Evolutionary conservation across 2,888 invertebrate species (phyloP), one percentile per base, ranked within the genome.

Genomic region (Heliconius erato): DNA sequence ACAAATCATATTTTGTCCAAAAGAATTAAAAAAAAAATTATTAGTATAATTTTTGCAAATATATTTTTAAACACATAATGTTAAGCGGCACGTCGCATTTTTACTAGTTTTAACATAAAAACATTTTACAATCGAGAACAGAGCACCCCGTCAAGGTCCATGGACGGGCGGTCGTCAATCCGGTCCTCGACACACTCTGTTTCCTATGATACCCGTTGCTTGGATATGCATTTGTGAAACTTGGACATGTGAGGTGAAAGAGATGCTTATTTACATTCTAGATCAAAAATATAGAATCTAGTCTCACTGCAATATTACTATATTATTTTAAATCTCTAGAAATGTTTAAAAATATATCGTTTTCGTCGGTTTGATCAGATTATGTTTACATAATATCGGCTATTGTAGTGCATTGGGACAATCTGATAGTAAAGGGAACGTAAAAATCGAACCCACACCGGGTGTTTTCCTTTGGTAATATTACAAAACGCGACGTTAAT

Each of bases 161-260:
- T 87, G 88, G 87, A 84, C 88, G 86, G 83, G 85, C 88, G 90
- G 89, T 87, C 89, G 88, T 85, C 86, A 85, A 87, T 87, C 89
- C 87, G 85, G 87, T 88, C 86, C 79, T 82, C 83, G 94, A 93
- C 93, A 94, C 94, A 94, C 89, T 94, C 94, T 94, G 94, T 92
- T 94, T 94, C 84, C 87, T 84, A 65, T 89, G 74, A 82, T 81
- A 82, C 83, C 84, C 83, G 85, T 81, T 84, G 82, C 81, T 79
- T 81, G 79, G 49, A 44, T 67, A 44, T 77, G 26, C 85, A 84
- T 85, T 85, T 85, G 84, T 85, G 84, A 83, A 84, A 85, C 85
- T 85, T 82, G 82, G 79, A 82, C 80, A 71, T 84, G 76, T 84
- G 80, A 85, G 80, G 84, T 84, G 81, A 81, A 84, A 82, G 74